These are phyloP conservation scores for Gnatocerus cornutus DNA, from an alignment of 2,888 invertebrate genomes.

Conservation along the genomic window DNA sequence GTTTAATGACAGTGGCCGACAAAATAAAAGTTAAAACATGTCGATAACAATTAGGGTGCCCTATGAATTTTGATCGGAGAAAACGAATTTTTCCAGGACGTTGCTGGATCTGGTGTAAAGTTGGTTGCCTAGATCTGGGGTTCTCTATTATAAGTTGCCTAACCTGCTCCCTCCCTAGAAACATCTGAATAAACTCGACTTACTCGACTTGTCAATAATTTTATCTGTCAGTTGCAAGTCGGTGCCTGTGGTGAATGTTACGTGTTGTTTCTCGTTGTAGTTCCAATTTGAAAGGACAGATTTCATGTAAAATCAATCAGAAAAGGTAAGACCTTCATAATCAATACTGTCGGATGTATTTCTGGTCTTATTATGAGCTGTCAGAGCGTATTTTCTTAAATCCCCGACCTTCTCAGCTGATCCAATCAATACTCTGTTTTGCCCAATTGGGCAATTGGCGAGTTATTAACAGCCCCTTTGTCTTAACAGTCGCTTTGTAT, in stretches of 20 bases:
- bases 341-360: not conserved
- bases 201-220: constrained; percentile 29
- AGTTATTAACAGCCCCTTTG: not conserved
- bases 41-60: too few relatives aligned
- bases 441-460: not conserved
- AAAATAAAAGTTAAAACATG: too few relatives aligned
- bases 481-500: not conserved
- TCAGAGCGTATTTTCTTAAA: not conserved
- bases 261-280: constrained; percentile 6
- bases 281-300: not conserved
- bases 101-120: not conserved
- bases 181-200: constrained; percentile 16
- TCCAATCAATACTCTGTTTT: constrained; percentile 21
- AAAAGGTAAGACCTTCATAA: constrained; percentile 21
- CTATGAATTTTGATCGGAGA: too few relatives aligned
- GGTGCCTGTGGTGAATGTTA: constrained; percentile 3
- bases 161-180: constrained; percentile 10
- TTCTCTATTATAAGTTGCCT: constrained; percentile 12
- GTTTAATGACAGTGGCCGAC: too few relatives aligned
- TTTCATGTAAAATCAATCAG: constrained; percentile 10
- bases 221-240: constrained; percentile 34
- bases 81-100: too few relatives aligned
- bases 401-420: constrained; percentile 15
- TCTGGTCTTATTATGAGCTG: not conserved
- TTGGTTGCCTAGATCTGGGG: constrained; percentile 16